Conservation (phyloP, 2,113 vertebrate genomes). For the Numenius arquata region DNA sequence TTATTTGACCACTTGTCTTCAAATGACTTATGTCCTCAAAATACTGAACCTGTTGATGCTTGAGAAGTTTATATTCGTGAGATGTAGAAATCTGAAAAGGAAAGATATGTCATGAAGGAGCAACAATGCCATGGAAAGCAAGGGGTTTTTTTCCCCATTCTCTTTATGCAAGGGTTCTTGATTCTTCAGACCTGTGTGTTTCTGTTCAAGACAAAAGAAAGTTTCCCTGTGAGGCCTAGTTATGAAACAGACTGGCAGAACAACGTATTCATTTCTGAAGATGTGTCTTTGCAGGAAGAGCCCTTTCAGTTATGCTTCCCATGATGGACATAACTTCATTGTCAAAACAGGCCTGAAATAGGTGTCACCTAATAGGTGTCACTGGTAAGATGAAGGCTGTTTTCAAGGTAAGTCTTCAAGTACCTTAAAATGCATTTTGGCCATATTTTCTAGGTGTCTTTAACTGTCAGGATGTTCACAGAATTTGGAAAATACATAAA, state of each 20-base stretch:
- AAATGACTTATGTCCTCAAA: background rate
- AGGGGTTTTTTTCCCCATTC: background rate
- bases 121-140: background rate
- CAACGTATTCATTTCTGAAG: background rate
- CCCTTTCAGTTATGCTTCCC: background rate
- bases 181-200: background rate
- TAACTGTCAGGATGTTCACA: background rate
- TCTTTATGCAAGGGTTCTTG: background rate
- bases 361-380: background rate
- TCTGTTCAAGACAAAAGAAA: background rate
- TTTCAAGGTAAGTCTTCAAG: background rate
- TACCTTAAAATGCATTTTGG: background rate
- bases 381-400: background rate
- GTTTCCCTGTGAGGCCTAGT: background rate
- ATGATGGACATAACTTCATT: background rate
- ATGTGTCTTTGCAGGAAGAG: background rate
- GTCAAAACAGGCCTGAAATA: background rate
- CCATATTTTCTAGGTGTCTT: background rate
- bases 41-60: background rate
- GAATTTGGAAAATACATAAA: background rate
- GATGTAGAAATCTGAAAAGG: background rate
- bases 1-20: background rate
- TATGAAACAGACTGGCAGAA: background rate
- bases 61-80: background rate
- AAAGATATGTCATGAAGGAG: background rate